Evolutionary conservation across 2,888 invertebrate species (phyloP).

Genomic region (Platycheirus rosarum): DNA sequence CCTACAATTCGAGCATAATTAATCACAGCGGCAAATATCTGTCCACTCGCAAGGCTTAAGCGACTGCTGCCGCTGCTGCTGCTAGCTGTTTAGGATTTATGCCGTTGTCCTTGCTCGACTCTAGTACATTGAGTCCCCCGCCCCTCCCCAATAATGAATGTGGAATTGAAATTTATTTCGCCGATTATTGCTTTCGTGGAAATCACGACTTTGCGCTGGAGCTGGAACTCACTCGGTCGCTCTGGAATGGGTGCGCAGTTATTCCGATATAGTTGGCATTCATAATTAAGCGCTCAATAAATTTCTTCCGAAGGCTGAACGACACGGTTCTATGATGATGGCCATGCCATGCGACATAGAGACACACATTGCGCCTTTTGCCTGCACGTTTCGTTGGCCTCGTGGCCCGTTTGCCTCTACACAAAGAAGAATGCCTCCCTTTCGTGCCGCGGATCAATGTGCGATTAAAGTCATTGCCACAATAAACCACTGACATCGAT

Average conservation of each 20-base stretch:
- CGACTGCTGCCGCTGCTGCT: conserved; percentile 42
- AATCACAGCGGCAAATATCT: conserved; percentile 71
- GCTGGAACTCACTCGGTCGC: conserved; percentile 5
- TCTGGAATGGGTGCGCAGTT: conserved; percentile 32
- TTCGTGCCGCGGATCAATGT: conserved; percentile 48
- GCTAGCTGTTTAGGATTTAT: conserved; percentile 68
- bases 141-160: conserved; percentile 61
- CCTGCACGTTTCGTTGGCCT: conserved; percentile 58
- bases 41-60: conserved; percentile 66
- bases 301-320: conserved; percentile 53
- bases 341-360: conserved; percentile 42
- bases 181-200: conserved; percentile 70
- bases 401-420: conserved; percentile 56
- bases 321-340: conserved; percentile 46
- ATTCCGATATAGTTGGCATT: conserved; percentile 62
- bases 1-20: conserved; percentile 46
- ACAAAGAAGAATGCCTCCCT: conserved; percentile 5
- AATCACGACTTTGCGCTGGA: conserved; percentile 64
- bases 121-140: conserved; percentile 16
- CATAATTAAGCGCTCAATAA: conserved; percentile 74
- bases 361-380: conserved; percentile 59
- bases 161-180: conserved; percentile 71
- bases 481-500: conserved; percentile 73
- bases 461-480: conserved; percentile 68
- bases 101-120: conserved; percentile 63